Base-by-base conservation (phyloP, 2,113 vertebrate genomes). In the Chaetops frenatus region DNA sequence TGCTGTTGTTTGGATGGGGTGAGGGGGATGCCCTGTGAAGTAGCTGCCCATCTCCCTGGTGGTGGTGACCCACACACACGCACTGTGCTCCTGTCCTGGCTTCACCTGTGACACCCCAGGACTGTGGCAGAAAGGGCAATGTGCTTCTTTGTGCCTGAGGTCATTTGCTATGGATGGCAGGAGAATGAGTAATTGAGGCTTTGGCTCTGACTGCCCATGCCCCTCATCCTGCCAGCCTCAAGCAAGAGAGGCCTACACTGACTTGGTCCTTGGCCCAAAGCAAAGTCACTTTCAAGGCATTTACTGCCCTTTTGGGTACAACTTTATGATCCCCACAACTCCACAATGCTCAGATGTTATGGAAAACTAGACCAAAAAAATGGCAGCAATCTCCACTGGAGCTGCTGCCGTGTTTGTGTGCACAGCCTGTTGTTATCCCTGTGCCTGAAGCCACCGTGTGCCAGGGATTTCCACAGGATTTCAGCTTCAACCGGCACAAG, bases 71-170 rank as follows among this genome's bases (percentile, higher is more conserved):
- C 69, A 25, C 16, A 6, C 10, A 12, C n/a, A n/a, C n/a, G n/a
- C 3, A 7, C 4, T 0, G 3, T 8, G 10, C 3, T 31, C 31
- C 38, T 84, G 54, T 44, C 64, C 86, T 92, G 60, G 31, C 66
- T 80, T 86, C 2, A 3, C 73, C 56, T 82, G 67, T 61, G 60
- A 93, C 79, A 83, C 36, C 47, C 69, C 84, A 92, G 86, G 80
- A 84, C 69, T 88, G 70, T 24, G 23, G 36, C 64, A 48, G 83
- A 91, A 86, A 96, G 93, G 67, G 69, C 76, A 92, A 36, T 33
- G 3, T 1, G 5, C 45, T 91, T 48, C 74, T 62, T 76, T 16
- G 4, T n/a, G 76, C 57, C 78, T 97, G 92, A 96, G 44, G 17
- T 85, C 19, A 80, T 61, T 62, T 71, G 57, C 93, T 93, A 6